Conservation (phyloP, 2,888 invertebrate genomes). For the Cloeon dipterum region DNA sequence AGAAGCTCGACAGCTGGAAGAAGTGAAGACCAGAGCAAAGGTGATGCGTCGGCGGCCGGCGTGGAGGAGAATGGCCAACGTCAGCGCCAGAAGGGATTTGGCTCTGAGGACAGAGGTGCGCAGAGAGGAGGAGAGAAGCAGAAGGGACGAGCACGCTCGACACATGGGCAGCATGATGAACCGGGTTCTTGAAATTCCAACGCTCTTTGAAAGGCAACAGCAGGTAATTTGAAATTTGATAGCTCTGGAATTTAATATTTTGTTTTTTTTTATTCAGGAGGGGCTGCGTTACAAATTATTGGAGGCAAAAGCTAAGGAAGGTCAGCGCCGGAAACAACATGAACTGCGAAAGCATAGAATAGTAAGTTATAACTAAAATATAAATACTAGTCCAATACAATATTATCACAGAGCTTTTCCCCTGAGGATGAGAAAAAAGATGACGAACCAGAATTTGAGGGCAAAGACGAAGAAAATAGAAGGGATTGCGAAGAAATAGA, state of each 20-base stretch:
- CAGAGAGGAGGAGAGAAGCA: slow-evolving; percentile 39
- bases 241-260: not conserved
- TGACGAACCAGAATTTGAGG: no score
- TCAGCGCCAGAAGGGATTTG: slow-evolving; percentile 31
- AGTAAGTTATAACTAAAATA: no score
- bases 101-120: slow-evolving; percentile 39
- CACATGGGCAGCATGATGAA: slow-evolving; percentile 51
- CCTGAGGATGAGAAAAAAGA: no score
- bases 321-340: no score
- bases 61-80: slow-evolving; percentile 42
- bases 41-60: slow-evolving; percentile 37
- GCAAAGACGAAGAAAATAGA: no score
- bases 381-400: no score
- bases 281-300: no score
- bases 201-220: slow-evolving; percentile 43
- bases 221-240: slow-evolving; percentile 19
- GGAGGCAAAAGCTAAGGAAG: no score
- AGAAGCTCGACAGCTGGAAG: slow-evolving; percentile 32
- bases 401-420: no score
- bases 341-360: no score
- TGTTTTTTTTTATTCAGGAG: no score
- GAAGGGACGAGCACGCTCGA: slow-evolving; percentile 38
- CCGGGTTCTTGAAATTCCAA: slow-evolving; percentile 42
- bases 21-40: slow-evolving; percentile 31
- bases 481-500: no score